A percentile compares a stretch with the other conserved stretches of the same genome.
Conservation (phyloP, 2,888 invertebrate genomes). For the Drosophila nr. perissopoda region DNA sequence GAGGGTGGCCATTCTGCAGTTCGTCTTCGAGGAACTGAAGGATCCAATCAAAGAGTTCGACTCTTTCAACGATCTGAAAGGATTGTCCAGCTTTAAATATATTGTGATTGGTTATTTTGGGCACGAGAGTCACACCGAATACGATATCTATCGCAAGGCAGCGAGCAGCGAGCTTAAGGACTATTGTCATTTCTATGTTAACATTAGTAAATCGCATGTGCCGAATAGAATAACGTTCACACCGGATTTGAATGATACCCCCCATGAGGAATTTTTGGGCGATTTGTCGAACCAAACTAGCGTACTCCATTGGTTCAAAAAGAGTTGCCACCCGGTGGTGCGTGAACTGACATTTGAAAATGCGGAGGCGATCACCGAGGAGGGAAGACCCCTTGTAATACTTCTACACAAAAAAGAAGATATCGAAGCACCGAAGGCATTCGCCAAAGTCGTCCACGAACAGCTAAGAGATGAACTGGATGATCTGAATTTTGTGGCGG, state of each 20-base stretch:
- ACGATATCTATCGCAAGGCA: slow-evolving; percentile 90
- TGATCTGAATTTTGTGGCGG: slow-evolving; percentile 95
- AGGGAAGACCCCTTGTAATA: slow-evolving; percentile 97
- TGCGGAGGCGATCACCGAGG: slow-evolving; percentile 98
- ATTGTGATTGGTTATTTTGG: slow-evolving; percentile 95
- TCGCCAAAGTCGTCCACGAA: slow-evolving; percentile 90
- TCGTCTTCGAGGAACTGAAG: slow-evolving; percentile 92
- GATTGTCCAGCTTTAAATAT: slow-evolving; percentile 89
- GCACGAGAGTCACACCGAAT: slow-evolving; percentile 90
- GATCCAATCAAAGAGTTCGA: slow-evolving; percentile 92
- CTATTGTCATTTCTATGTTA: slow-evolving; percentile 95
- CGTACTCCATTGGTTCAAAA: slow-evolving; percentile 85
- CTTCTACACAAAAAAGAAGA: slow-evolving; percentile 94
- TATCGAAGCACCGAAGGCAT: slow-evolving; percentile 91
- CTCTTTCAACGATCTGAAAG: slow-evolving; percentile 89
- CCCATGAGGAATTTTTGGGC: slow-evolving; percentile 91
- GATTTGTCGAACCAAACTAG: slow-evolving; percentile 90
- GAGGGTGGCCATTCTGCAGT: slow-evolving; percentile 92
- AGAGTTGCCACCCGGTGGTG: slow-evolving; percentile 96
- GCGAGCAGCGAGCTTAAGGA: slow-evolving; percentile 92
- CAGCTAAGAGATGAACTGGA: slow-evolving; percentile 94
- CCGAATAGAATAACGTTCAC: slow-evolving; percentile 89
- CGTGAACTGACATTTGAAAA: slow-evolving; percentile 99
- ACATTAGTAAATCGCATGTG: slow-evolving; percentile 87
- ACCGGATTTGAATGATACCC: slow-evolving; percentile 88